Percentiles rank a stretch among this genome's conserved stretches.
Evolutionary conservation across 2,797 vertebrate genomes (phyloP).

Genomic region (Enteromius thamalakanensis): DNA sequence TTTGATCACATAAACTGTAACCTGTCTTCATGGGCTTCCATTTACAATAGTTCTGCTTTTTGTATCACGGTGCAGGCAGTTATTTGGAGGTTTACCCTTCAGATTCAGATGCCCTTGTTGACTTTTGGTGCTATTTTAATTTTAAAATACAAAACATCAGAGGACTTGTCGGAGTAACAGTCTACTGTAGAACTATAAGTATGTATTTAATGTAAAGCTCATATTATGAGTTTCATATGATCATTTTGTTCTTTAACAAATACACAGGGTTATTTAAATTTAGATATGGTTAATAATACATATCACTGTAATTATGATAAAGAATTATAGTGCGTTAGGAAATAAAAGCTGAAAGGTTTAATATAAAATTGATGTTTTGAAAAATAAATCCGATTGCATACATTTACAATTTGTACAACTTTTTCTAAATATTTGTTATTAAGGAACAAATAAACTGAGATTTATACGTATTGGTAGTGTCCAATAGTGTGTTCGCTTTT

Average conservation of each 20-base stretch:
- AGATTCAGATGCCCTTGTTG: conserved; percentile 69
- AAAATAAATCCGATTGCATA: conserved; percentile 19
- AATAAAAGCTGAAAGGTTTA: conserved; percentile 54
- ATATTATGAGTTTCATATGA: conserved; percentile 61
- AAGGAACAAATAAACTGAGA: conserved; percentile 69
- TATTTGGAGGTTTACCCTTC: conserved; percentile 31
- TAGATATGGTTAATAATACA: conserved; percentile 56
- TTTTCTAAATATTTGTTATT: conserved; percentile 59
- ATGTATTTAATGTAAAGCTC: conserved; percentile 73
- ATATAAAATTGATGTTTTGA: conserved; percentile 48
- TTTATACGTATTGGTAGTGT: conserved; percentile 50
- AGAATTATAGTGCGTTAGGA: background rate
- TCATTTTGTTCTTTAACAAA: conserved; percentile 64
- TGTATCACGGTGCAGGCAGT: background rate
- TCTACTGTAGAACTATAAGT: conserved; percentile 72
- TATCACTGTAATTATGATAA: conserved; percentile 48
- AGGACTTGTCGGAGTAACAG: conserved; percentile 66
- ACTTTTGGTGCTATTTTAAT: conserved; percentile 82
- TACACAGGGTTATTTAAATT: conserved; percentile 70
- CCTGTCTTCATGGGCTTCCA: conserved; percentile 32
- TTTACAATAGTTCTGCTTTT: conserved; percentile 30
- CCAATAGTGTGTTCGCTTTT: conserved; percentile 11
- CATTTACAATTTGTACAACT: conserved; percentile 57
- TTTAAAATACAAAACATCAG: conserved; percentile 63
- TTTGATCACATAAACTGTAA: conserved; percentile 37